Evolutionary conservation across 2,113 vertebrate genomes (phyloP), one percentile per base, ranked within the genome.

Genomic region (Platysteira castanea): DNA sequence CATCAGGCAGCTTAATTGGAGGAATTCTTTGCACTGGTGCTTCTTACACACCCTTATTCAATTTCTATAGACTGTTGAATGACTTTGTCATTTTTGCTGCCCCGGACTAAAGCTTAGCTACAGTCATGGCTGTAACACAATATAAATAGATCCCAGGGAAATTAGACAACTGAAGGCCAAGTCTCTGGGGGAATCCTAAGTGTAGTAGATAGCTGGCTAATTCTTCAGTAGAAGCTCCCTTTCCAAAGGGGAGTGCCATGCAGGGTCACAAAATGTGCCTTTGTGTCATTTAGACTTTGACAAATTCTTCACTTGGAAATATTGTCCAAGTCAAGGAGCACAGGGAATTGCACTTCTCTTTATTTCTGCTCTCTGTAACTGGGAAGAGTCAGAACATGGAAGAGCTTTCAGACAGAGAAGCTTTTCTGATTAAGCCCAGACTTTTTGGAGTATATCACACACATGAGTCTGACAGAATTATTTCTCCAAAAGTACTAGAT

Each of bases 91-190:
- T 81, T 77, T 87, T 64, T n/a, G 52, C 64, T 92, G 68, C 68
- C 84, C 89, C 46, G n/a, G 37, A 80, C 39, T 47, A 76, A 63
- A 84, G 80, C 68, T 86, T 54, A 73, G 76, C 71, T 74, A 23
- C 80, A 92, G 67, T 44, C 73, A 63, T 18, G 30, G 41, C 18
- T 86, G 42, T 93, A 94, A 93, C 2, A 4, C 0, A 3, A 92
- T 80, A 95, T 14, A 84, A 93, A 87, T 39, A 92, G 70, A 87
- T 88, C 37, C 50, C 69, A 50, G 26, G 46, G 57, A 94, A 90
- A 93, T 86, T 15, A 88, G 96, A 90, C 67, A 86, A 85, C 64
- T 63, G 75, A 61, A 97, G 68, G 76, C 47, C 50, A 70, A 22
- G 59, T 35, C 89, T 78, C 93, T 39, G 22, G 39, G 42, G 85